Evolutionary conservation across 2,113 vertebrate species (phyloP), one percentile per base, ranked within the genome.

Genomic region (Psittacula cyanocephala): DNA sequence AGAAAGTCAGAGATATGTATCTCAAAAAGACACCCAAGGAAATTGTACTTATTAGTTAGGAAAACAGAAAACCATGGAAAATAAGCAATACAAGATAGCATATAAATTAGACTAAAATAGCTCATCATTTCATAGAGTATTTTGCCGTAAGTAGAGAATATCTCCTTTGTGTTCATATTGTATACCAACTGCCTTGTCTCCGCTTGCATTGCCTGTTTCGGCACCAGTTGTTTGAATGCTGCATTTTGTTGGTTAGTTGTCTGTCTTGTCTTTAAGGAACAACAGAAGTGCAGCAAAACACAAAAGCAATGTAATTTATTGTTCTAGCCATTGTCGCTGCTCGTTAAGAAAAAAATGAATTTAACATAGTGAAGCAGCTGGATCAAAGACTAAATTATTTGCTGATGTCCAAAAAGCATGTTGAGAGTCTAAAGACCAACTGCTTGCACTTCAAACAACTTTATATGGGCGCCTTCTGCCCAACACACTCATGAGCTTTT

Each of bases 181-280:
- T 1, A 12, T 5, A 68, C 4, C 0, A 0, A 33, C n/a, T 53
- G 7, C 7, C 11, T 41, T 2, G 8, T 13, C 11, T 78, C 37
- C 13, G 50, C 49, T 64, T 1, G 1, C 41, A 70, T 64, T 86
- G 37, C 11, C 31, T 60, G 10, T 33, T 89, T 91, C 27, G 27
- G 8, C 85, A 65, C 4, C 20, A 53, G 20, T 3, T 78, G 2
- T 35, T 24, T 41, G 39, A 75, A 41, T 5, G 3, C 7, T 55
- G 41, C 3, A 8, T 28, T 89, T n/a, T 59, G 7, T 7, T 33
- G 4, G 2, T 7, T 39, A 22, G 4, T 9, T 16, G 10, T 31
- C 39, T 44, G 2, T 59, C 6, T 6, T 33, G 49, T 81, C 65
- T 29, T 13, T 9, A n/a, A 81, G 64, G 4, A 71, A 43, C 5